Evolutionary conservation across 2,888 invertebrate genomes (phyloP).

Genomic region (Himalopsyche anomala): DNA sequence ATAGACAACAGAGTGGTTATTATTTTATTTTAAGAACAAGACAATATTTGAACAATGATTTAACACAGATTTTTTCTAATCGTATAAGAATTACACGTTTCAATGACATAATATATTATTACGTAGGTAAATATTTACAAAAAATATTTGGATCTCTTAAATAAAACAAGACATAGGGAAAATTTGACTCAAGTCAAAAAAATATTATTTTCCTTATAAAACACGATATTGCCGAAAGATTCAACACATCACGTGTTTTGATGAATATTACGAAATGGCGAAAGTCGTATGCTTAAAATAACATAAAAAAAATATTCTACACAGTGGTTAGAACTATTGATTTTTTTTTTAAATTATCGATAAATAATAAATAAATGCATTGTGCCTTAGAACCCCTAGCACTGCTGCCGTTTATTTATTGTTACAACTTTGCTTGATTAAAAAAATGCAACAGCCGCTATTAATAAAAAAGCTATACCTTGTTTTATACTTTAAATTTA

Average conservation of each 20-base stretch:
- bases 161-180: too few relatives aligned
- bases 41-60: not conserved
- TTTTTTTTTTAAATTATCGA: not conserved
- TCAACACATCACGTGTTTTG: conserved; percentile 2
- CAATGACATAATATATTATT: not conserved
- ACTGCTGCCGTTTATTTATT: conserved; percentile 6
- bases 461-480: conserved; percentile 29
- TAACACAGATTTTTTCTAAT: conserved; percentile 32
- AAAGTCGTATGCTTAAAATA: not conserved
- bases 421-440: not conserved
- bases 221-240: not conserved
- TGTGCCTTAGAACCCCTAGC: conserved; percentile 9
- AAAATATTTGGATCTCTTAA: conserved; percentile 2
- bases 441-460: conserved; percentile 18
- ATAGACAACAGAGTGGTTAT: not conserved
- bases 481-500: not conserved
- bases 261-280: not conserved
- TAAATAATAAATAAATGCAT: conserved; percentile 24
- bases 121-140: conserved; percentile 31
- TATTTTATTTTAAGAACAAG: not conserved
- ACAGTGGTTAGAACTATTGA: not conserved
- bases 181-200: too few relatives aligned
- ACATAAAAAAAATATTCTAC: not conserved
- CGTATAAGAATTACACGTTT: conserved; percentile 4
- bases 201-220: too few relatives aligned